A percentile compares a stretch with the other conserved stretches of the same genome.
These are phyloP conservation scores for Pangasius macronema DNA, from an alignment of 2,797 vertebrate species.

Conservation along the genomic window DNA sequence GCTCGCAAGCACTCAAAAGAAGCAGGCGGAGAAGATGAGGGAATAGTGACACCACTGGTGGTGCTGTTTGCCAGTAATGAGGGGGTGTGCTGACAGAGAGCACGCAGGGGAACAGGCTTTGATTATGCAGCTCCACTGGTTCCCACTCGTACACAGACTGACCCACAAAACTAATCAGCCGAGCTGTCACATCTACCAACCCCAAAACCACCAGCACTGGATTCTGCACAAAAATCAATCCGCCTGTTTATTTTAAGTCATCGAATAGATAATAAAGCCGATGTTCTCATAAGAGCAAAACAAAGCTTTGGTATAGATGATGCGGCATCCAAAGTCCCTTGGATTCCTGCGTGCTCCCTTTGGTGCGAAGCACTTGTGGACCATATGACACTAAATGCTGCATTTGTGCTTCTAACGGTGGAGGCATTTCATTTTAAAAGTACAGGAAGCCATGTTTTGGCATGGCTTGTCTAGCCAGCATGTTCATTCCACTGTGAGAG, in stretches of 20 bases:
- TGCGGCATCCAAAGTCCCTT: not conserved
- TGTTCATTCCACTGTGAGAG: constrained; percentile 47
- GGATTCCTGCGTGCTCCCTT: constrained; percentile 19
- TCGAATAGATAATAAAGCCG: not conserved
- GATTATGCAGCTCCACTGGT: constrained; percentile 51
- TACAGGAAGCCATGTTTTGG: constrained; percentile 49
- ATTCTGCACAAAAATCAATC: constrained; percentile 28
- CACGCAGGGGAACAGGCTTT: constrained; percentile 48
- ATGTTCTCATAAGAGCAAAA: constrained; percentile 2
- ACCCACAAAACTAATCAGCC: constrained; percentile 57
- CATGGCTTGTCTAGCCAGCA: constrained; percentile 53
- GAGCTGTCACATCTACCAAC: constrained; percentile 46
- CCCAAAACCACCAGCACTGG: constrained; percentile 22
- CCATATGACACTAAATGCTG: constrained; percentile 36
- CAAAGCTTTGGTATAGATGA: not conserved
- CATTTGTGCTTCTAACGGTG: constrained; percentile 28
- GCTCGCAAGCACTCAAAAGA: constrained; percentile 36
- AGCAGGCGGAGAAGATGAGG: constrained; percentile 35
- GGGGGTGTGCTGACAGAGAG: constrained; percentile 55
- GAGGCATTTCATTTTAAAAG: constrained; percentile 18
- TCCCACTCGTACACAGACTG: constrained; percentile 49
- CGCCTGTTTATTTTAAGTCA: constrained; percentile 9
- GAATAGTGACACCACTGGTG: constrained; percentile 49
- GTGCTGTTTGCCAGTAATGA: constrained; percentile 55
- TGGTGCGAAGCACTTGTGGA: constrained; percentile 37